A percentile compares a stretch with the other conserved stretches of the same genome.
phyloP scores from a whole-genome alignment of 2,113 vertebrate genomes.

The Litocranius walleri region DNA sequence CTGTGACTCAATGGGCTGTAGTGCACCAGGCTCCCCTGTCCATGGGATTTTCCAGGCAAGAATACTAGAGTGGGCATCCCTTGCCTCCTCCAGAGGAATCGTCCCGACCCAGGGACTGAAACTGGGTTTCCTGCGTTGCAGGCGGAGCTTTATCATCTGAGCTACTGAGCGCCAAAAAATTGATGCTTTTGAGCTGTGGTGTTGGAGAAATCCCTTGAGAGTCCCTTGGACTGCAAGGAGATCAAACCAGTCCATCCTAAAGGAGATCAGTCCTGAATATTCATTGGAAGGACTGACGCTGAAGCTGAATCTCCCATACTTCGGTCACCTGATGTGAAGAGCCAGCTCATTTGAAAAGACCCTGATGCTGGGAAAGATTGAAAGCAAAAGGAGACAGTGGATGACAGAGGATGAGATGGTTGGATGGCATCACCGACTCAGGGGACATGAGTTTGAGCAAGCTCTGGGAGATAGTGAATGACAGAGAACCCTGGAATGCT shows the following conservation, averaged over 20 bases:
- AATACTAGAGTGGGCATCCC: background rate
- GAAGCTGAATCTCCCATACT: background rate
- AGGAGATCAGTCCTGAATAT: background rate
- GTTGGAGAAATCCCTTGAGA: background rate
- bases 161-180: fast-evolving
- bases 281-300: background rate
- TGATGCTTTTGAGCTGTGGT: background rate
- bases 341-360: background rate
- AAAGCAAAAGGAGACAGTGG: background rate
- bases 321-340: fast-evolving
- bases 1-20: background rate
- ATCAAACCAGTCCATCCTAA: background rate
- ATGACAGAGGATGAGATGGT: background rate
- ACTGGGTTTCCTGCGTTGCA: background rate
- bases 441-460: background rate
- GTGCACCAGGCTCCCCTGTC: background rate
- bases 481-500: background rate
- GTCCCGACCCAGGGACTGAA: background rate
- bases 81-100: background rate
- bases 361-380: background rate
- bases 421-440: background rate
- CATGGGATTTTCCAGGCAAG: background rate
- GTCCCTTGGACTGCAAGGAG: background rate
- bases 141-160: fast-evolving
- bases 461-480: background rate